Percentiles rank a stretch among this genome's conserved stretches.
These are phyloP conservation scores for Aix galericulata DNA, from an alignment of 2,113 vertebrate species.

Conservation along the genomic window DNA sequence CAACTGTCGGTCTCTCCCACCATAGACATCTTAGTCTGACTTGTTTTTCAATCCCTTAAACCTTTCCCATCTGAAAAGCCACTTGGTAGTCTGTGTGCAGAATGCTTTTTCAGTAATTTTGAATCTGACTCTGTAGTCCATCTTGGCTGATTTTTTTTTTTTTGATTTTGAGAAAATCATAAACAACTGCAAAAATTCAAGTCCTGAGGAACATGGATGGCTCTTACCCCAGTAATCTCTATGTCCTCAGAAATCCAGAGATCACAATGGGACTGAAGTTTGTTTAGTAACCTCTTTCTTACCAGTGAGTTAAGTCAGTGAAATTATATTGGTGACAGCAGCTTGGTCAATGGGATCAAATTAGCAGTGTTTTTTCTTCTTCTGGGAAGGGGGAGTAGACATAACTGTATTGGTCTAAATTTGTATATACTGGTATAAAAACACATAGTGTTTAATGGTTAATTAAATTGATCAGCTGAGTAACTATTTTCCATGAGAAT, in stretches of 20 bases:
- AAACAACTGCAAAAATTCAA: not conserved
- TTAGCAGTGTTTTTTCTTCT: not conserved
- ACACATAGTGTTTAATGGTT: not conserved
- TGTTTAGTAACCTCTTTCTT: not conserved
- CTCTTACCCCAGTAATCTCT: not conserved
- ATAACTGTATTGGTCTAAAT: not conserved
- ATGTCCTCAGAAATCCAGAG: not conserved
- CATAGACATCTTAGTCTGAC: not conserved
- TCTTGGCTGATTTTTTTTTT: not conserved
- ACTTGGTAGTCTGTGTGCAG: not conserved
- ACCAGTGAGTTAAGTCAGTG: not conserved
- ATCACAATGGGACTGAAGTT: not conserved
- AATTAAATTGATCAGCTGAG: not conserved
- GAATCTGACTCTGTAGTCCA: not conserved
- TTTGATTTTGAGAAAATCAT: not conserved
- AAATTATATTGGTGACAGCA: not conserved
- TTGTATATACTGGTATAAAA: not conserved
- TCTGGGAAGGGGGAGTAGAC: not conserved
- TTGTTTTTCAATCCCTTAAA: not conserved
- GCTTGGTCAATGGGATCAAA: not conserved
- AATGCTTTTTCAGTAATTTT: not conserved
- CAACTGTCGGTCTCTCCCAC: not conserved
- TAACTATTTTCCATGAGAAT: not conserved
- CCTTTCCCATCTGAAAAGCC: not conserved
- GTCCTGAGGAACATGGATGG: too few species aligned